Conservation (phyloP, 2,113 vertebrate genomes). For the Oceanites oceanicus region DNA sequence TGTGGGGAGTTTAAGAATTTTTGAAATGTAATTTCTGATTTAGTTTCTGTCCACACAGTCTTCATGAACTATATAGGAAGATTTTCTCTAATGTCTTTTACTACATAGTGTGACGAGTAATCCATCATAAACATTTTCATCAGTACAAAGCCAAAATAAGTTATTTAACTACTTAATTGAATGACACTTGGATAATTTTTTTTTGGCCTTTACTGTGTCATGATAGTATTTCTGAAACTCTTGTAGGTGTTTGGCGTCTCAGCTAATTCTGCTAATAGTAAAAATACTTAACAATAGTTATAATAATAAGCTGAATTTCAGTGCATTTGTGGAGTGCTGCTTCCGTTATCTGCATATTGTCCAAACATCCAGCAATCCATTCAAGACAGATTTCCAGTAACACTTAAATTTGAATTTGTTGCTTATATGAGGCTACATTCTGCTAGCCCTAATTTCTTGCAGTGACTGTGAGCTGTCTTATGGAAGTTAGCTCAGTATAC, state of each 20-base stretch:
- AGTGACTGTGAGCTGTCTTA: not conserved
- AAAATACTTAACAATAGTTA: not conserved
- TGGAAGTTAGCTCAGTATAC: not conserved
- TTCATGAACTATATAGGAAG: not conserved
- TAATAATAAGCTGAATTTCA: not conserved
- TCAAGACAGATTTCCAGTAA: not conserved
- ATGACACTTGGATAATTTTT: not conserved
- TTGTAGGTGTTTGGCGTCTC: not conserved
- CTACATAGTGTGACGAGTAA: not conserved
- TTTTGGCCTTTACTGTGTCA: not conserved
- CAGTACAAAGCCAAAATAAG: not conserved
- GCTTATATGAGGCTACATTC: not conserved
- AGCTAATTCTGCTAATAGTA: not conserved
- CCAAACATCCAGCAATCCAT: not conserved
- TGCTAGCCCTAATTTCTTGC: not conserved
- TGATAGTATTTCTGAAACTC: not conserved
- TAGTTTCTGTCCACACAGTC: not conserved
- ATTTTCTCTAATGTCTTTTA: not conserved
- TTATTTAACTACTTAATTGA: not conserved
- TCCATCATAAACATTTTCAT: not conserved
- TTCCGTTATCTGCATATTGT: not conserved
- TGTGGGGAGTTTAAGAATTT: not conserved
- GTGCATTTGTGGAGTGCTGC: not conserved
- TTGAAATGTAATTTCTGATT: not conserved
- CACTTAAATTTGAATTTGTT: not conserved